phyloP scores from a whole-genome alignment of 2,113 vertebrate species.

The Fukomys damarensis region DNA sequence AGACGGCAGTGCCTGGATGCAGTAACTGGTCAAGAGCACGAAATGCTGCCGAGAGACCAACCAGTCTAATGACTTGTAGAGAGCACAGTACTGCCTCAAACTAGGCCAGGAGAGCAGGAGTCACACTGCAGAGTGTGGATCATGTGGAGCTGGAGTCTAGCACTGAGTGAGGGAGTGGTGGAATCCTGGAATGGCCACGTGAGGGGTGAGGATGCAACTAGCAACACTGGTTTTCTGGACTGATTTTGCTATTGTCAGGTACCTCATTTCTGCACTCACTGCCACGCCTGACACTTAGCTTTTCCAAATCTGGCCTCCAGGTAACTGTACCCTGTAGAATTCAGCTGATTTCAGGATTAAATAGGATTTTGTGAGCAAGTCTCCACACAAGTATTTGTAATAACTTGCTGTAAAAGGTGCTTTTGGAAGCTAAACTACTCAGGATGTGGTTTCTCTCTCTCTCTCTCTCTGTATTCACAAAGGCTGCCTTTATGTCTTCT shows the following conservation, averaged over 20 bases:
- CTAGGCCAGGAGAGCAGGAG: not conserved
- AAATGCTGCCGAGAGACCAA: not conserved
- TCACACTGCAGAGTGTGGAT: not conserved
- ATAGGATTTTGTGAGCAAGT: constrained; percentile 37
- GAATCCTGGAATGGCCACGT: accelerated
- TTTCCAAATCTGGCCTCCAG: constrained; percentile 24
- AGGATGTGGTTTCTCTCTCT: not conserved
- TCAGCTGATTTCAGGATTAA: constrained; percentile 41
- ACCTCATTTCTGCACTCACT: not conserved
- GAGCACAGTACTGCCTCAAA: not conserved
- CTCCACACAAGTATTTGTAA: not conserved
- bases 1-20: not conserved
- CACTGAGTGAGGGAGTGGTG: accelerated
- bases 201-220: accelerated
- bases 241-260: not conserved
- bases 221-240: not conserved
- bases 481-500: constrained; percentile 35
- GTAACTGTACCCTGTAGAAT: constrained; percentile 37
- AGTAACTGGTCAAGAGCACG: not conserved
- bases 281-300: not conserved
- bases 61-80: not conserved
- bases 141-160: not conserved
- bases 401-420: not conserved
- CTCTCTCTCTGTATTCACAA: not conserved
- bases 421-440: not conserved